A percentile compares a stretch with the other conserved stretches of the same genome.
phyloP scores from a whole-genome alignment of 2,113 vertebrate genomes.

The Alectura lathami region DNA sequence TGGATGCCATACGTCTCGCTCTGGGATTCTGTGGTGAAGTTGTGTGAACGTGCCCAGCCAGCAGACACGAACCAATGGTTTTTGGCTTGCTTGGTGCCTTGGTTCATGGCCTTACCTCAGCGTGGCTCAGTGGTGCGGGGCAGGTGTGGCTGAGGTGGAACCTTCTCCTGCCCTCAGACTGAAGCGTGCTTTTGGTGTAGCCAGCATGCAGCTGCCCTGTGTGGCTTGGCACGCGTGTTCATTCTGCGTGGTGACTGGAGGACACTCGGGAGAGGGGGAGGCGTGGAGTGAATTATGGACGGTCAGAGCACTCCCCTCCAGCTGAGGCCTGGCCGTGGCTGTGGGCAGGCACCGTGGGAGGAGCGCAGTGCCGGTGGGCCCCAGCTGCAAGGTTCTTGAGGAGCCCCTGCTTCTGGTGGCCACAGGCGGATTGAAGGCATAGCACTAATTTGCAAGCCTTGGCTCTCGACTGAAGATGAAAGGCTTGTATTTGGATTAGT shows the following conservation, averaged over 20 bases:
- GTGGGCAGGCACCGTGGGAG: background rate
- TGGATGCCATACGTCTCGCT: too few relatives aligned
- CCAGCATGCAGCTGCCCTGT: background rate
- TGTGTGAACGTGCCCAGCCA: background rate
- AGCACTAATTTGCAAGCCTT: background rate
- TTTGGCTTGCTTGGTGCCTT: background rate
- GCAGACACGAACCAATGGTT: background rate
- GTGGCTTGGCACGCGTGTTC: rapidly evolving
- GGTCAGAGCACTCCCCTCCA: background rate
- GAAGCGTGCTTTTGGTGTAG: rapidly evolving
- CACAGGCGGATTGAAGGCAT: background rate
- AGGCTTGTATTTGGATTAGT: background rate
- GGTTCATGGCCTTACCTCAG: background rate
- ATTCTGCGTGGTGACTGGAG: background rate
- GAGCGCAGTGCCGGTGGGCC: rapidly evolving
- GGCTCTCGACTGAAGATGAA: background rate
- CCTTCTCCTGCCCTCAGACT: background rate
- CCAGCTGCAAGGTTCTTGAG: background rate
- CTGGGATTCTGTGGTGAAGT: background rate
- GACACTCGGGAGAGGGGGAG: background rate
- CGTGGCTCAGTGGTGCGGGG: rapidly evolving
- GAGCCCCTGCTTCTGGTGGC: rapidly evolving
- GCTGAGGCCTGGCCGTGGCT: background rate
- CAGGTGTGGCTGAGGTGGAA: rapidly evolving
- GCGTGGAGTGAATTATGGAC: rapidly evolving